Evolutionary conservation across 2,888 invertebrate genomes (phyloP), one percentile per base, ranked within the genome.

Genomic region (Vanessa cardui): DNA sequence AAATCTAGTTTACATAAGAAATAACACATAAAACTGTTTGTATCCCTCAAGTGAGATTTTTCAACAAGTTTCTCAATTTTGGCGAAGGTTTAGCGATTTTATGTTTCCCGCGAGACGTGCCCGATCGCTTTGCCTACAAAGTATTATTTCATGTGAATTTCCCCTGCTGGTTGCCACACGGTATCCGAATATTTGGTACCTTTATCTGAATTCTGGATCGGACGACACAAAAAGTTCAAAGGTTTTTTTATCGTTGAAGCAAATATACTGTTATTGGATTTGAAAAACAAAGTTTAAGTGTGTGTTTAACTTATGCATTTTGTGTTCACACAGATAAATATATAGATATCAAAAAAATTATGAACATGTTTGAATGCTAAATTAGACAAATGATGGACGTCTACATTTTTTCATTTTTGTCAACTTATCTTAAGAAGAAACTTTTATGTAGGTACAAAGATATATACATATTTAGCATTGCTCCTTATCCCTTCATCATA

Each of bases 31-130:
- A 80, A 79, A 78, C 78, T 79, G 75, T 74, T 78, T 76, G 72
- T 80, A 82, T 84, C 83, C 78, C 83, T 76, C 77, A 84, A 78
- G 86, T 83, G 83, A 86, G 84, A 87, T 86, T 88, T 88, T 89
- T 88, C 86, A 88, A 85, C 86, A 86, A 87, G 84, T 87, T 87
- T 86, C 86, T 84, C 85, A 86, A 88, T 88, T 88, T 86, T 80
- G 85, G 80, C 77, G 82, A 82, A 83, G 86, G 86, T 82, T 87
- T 86, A 87, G 83, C 85, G 85, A 84, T 87, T 89, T 88, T 88
- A 90, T 81, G 83, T 79, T 78, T 77, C 87, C 79, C 84, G 69
- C 72, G 87, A 82, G 88, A 82, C 77, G 70, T 67, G 73, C 79
- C 78, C 85, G 83, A 88, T 86, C 87, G 87, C 80, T 88, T 87